Conservation (phyloP, 2,888 invertebrate species). For the Clepsis dumicolana region DNA sequence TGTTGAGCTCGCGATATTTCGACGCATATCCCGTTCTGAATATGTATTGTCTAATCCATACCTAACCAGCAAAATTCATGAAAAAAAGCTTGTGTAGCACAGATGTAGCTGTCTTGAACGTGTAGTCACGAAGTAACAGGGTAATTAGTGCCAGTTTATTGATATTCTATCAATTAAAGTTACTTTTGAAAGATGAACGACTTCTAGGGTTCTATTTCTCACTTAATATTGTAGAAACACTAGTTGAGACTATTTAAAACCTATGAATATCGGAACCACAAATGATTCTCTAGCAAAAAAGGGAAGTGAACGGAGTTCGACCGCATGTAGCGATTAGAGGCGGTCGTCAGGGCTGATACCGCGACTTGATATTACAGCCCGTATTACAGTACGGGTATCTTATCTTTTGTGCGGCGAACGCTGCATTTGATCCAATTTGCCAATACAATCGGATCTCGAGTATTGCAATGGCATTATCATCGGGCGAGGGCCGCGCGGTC, state of each 20-base stretch:
- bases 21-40: too few species aligned
- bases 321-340: conserved; percentile 60
- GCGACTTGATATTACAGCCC: conserved; percentile 76
- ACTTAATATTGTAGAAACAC: not conserved
- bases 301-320: conserved; percentile 60
- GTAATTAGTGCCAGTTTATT: too few species aligned
- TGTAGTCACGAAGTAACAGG: too few species aligned
- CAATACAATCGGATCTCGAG: conserved; percentile 84
- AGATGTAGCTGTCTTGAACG: too few species aligned
- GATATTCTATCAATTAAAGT: too few species aligned
- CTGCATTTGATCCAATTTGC: conserved; percentile 87
- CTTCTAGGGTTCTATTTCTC: too few species aligned
- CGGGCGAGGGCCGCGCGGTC: conserved; percentile 67
- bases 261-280: not conserved
- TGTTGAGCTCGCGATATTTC: too few species aligned
- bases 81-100: too few species aligned
- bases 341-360: conserved; percentile 62
- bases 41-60: too few species aligned
- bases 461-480: conserved; percentile 84
- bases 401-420: conserved; percentile 83
- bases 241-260: too few species aligned
- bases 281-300: conserved; percentile 50
- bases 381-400: conserved; percentile 60
- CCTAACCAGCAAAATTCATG: too few species aligned
- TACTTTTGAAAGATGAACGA: too few species aligned